Percentiles rank a stretch among this genome's conserved stretches.
Evolutionary conservation across 2,113 vertebrate species (phyloP).

Genomic region (Eptesicus fuscus): DNA sequence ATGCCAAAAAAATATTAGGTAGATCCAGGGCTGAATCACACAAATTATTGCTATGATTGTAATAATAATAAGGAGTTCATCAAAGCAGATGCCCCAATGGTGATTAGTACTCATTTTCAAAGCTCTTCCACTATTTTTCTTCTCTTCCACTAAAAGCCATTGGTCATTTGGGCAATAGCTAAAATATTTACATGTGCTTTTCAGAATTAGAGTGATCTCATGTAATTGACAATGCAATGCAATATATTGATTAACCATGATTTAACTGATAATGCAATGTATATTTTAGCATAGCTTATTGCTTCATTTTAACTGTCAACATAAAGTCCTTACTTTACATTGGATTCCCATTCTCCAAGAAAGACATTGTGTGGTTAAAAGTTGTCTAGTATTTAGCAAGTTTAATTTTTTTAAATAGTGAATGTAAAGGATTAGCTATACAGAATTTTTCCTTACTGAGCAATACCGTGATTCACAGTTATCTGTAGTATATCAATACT

Average conservation of each 20-base stretch:
- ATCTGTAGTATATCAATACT: background rate
- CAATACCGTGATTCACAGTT: background rate
- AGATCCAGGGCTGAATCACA: background rate
- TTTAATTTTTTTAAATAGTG: slow-evolving; percentile 1
- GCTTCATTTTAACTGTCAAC: background rate
- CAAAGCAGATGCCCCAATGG: background rate
- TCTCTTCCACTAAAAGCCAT: background rate
- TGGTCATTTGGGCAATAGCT: background rate
- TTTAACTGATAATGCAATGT: background rate
- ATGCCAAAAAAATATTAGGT: background rate
- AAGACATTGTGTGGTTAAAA: slow-evolving; percentile 2
- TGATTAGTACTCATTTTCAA: background rate
- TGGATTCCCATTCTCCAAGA: background rate
- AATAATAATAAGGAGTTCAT: background rate
- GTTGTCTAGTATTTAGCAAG: background rate
- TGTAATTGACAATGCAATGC: background rate
- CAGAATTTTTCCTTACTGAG: background rate
- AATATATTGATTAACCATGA: background rate
- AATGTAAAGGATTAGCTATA: background rate
- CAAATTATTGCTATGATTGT: background rate
- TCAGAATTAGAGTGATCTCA: background rate
- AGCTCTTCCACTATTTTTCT: background rate
- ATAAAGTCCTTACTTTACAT: background rate
- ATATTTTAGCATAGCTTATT: background rate
- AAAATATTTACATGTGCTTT: background rate